phyloP scores from a whole-genome alignment of 2,888 invertebrate genomes.

The Drosophila pseudotalamancana region DNA sequence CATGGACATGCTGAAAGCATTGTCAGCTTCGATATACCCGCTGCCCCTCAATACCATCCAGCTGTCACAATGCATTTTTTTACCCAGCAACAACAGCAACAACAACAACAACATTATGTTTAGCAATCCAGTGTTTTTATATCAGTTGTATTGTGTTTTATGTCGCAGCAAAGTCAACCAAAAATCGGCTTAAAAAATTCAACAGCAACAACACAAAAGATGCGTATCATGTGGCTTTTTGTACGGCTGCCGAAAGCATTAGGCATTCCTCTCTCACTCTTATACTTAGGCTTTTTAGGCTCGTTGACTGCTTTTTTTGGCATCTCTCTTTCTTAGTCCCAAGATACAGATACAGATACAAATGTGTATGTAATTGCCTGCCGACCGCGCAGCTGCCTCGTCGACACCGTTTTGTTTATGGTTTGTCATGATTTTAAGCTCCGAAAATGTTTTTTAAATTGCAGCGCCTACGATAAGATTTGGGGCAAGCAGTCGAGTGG shows the following conservation, averaged over 20 bases:
- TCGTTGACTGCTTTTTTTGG: slow-evolving; percentile 10
- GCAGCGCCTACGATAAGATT: slow-evolving; percentile 59
- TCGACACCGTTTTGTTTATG: slow-evolving; percentile 68
- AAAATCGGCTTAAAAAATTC: slow-evolving; percentile 53
- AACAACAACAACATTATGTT: slow-evolving; percentile 14
- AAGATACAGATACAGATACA: slow-evolving; percentile 41
- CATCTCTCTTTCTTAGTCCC: slow-evolving; percentile 30
- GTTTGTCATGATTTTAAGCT: slow-evolving; percentile 73
- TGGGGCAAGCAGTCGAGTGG: slow-evolving; percentile 6
- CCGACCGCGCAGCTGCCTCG: slow-evolving; percentile 36
- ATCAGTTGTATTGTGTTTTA: slow-evolving; percentile 69
- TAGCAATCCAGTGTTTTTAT: slow-evolving; percentile 25
- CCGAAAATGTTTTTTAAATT: slow-evolving; percentile 72
- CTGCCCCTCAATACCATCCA: slow-evolving; percentile 1
- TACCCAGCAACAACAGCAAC: slow-evolving; percentile 10
- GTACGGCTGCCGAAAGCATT: slow-evolving; percentile 46
- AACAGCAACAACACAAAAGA: slow-evolving; percentile 68
- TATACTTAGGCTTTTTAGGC: slow-evolving; percentile 28
- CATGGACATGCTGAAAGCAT: slow-evolving; percentile 65
- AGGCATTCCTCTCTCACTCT: not conserved
- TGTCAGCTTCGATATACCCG: slow-evolving; percentile 33
- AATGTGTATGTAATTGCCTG: slow-evolving; percentile 54
- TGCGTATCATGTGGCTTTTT: slow-evolving; percentile 67
- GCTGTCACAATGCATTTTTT: too few relatives aligned
- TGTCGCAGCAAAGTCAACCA: slow-evolving; percentile 61